These are phyloP conservation scores for Microlaimidae sp. DNA, from an alignment of 2,888 invertebrate species.

Conservation along the genomic window DNA sequence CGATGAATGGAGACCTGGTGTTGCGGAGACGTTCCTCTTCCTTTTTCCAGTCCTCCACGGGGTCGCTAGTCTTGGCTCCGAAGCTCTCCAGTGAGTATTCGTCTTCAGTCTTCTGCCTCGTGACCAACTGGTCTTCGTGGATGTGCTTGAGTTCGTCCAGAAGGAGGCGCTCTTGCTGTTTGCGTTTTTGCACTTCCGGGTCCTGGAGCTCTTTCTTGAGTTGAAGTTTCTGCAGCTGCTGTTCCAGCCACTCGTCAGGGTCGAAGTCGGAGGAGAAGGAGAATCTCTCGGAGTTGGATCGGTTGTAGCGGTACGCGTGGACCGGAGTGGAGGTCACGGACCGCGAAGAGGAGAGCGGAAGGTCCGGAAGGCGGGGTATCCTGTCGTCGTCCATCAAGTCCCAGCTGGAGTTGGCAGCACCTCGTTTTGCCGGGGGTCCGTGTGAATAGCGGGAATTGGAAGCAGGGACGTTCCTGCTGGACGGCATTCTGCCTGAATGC, in stretches of 20 bases:
- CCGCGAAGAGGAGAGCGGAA: too few relatives aligned
- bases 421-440: too few relatives aligned
- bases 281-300: too few relatives aligned
- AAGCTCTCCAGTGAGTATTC: constrained; percentile 17
- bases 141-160: constrained; percentile 30
- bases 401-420: too few relatives aligned
- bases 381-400: too few relatives aligned
- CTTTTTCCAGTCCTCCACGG: constrained; percentile 23
- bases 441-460: too few relatives aligned
- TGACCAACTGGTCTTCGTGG: constrained; percentile 16
- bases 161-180: constrained; percentile 36
- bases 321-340: background rate
- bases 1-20: constrained; percentile 15
- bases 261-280: constrained; percentile 4
- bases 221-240: constrained; percentile 19
- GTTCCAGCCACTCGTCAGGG: constrained; percentile 29
- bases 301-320: too few relatives aligned
- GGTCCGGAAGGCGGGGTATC: too few relatives aligned
- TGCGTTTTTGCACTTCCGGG: constrained; percentile 26
- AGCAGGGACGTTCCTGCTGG: too few relatives aligned
- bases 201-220: constrained; percentile 22
- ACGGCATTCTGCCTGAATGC: too few relatives aligned
- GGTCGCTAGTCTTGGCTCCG: constrained; percentile 18
- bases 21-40: constrained; percentile 26
- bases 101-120: constrained; percentile 6